Evolutionary conservation across 2,888 invertebrate species (phyloP), one percentile per base, ranked within the genome.

Genomic region (Heliconius erato): DNA sequence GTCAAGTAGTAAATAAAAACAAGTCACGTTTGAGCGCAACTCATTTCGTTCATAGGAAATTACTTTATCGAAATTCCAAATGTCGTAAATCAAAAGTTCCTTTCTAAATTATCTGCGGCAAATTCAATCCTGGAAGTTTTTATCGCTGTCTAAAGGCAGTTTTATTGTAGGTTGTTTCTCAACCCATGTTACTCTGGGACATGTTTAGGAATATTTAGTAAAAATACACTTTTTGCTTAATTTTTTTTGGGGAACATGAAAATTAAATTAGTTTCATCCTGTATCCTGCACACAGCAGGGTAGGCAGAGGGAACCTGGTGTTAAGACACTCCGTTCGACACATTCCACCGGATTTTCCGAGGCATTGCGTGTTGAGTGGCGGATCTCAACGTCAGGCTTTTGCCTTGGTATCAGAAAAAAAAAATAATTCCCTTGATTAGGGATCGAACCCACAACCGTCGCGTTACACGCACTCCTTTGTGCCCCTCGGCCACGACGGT

Each of bases 11-110:
- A 65, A 78, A 35, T 35, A 44, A 63, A 63, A 77, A 23, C 69
- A 69, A 19, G 77, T 63, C 63, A 63, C 63, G 67, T 63, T 28
- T 63, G 49, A 40, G 9, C 49, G 79, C 80, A 82, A 84, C 83
- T 83, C 68, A 79, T 83, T 84, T 80, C 35, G 67, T 67, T 79
- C 59, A 67, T 74, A 67, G 79, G 71, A 82, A 84, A 82, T 85
- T 83, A 74, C 74, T 79, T 85, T 85, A 84, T 81, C 79, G 74
- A 85, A 85, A 82, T 84, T 84, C 44, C 79, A 85, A 83, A 81
- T 76, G 79, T 80, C 83, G 80, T 85, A 85, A 84, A 85, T 85
- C 83, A 85, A 82, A 85, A 84, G 82, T 85, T 83, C 71, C 82
- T 67, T n/a, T 68, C 82, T 71, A 74, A 85, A 81, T 85, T 83